These are phyloP conservation scores for Nyctalus aviator DNA, from an alignment of 2,797 vertebrate genomes.

Conservation along the genomic window DNA sequence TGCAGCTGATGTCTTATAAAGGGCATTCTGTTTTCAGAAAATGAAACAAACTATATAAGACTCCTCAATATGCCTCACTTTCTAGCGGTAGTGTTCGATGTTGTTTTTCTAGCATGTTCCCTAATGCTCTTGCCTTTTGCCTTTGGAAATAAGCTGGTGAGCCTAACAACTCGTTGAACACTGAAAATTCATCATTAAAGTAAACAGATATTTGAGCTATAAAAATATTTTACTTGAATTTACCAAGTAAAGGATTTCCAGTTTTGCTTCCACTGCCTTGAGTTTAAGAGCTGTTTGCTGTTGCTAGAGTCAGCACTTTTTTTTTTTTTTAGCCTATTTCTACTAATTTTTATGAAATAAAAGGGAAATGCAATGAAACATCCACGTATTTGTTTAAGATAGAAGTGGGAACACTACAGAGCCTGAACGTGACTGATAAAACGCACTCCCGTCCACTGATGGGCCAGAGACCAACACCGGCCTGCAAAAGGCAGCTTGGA, in stretches of 20 bases:
- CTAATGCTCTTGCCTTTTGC: constrained; percentile 26
- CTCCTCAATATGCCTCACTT: not conserved
- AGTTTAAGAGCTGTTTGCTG: not conserved
- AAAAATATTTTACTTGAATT: constrained; percentile 15
- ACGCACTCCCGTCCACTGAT: not conserved
- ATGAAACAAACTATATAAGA: not conserved
- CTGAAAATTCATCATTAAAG: constrained; percentile 15
- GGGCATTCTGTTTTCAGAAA: constrained; percentile 26
- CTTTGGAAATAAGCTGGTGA: not conserved
- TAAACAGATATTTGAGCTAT: constrained; percentile 20
- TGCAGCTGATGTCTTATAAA: not conserved
- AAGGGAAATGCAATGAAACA: not conserved
- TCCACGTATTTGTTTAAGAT: not conserved
- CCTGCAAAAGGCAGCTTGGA: constrained; percentile 3
- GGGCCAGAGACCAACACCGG: not conserved
- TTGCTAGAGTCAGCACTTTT: not conserved
- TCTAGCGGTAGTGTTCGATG: not conserved
- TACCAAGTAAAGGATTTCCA: not conserved
- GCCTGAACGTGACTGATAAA: not conserved
- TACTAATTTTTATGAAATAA: constrained; percentile 1
- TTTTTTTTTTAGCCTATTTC: not conserved
- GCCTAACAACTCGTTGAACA: not conserved
- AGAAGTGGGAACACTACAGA: not conserved
- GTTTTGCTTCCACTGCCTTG: not conserved
- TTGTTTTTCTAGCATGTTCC: not conserved